Evolutionary conservation across 2,113 vertebrate genomes (phyloP).

Genomic region (Odocoileus virginianus): DNA sequence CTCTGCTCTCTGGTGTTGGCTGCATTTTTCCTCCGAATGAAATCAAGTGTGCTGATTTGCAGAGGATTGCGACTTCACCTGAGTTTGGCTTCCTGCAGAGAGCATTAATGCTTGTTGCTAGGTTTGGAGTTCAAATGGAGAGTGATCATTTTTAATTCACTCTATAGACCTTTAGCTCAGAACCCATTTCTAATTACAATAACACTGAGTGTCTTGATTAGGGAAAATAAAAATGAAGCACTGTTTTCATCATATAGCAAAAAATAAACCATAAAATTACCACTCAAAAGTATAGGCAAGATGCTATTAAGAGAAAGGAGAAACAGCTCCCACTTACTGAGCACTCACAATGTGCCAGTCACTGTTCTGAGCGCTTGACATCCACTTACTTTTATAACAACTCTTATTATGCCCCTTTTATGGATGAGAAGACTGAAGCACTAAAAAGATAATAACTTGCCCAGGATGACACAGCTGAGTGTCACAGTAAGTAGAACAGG

Average conservation of each 20-base stretch:
- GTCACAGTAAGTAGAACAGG: background rate
- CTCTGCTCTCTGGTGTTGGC: background rate
- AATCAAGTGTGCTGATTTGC: background rate
- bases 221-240: background rate
- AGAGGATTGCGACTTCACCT: background rate
- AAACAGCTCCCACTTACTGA: background rate
- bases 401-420: background rate
- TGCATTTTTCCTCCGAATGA: background rate
- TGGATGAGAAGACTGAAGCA: background rate
- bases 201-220: background rate
- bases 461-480: background rate
- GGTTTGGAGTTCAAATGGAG: background rate
- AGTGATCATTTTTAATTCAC: background rate
- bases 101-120: background rate
- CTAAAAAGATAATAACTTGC: background rate
- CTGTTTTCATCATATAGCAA: background rate
- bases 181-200: constrained; percentile 5
- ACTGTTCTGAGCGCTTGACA: background rate
- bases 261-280: constrained; percentile 15
- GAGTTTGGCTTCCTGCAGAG: background rate
- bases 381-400: background rate
- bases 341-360: background rate
- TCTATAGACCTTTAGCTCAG: background rate
- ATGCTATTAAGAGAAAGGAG: background rate
- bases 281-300: background rate